Percentiles rank a stretch among this genome's conserved stretches.
phyloP scores from a whole-genome alignment of 1,140 invertebrate species.

The Pogonus chalceus region DNA sequence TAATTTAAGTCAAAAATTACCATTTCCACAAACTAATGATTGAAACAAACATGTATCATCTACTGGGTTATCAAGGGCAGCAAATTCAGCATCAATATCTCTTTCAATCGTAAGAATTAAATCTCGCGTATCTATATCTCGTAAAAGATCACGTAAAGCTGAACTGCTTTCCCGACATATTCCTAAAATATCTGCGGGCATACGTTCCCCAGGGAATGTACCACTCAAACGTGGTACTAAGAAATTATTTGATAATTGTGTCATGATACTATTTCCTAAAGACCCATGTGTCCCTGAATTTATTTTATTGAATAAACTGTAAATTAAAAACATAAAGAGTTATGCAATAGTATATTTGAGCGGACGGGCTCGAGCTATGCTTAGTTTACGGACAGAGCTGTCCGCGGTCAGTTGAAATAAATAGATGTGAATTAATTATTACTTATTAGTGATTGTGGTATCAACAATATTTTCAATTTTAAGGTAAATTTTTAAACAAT shows the following conservation, averaged over 20 bases:
- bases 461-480: no score
- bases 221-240: conserved; percentile 16
- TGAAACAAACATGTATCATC: conserved; percentile 24
- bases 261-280: conserved; percentile 19
- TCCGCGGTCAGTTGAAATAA: no score
- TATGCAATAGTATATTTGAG: no score
- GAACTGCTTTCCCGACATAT: conserved; percentile 18
- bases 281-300: neutral
- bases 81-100: conserved; percentile 21
- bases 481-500: no score
- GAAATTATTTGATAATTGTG: conserved; percentile 18
- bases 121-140: conserved; percentile 18
- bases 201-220: conserved; percentile 20
- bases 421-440: no score
- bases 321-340: neutral
- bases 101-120: conserved; percentile 22
- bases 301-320: neutral
- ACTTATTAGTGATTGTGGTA: no score
- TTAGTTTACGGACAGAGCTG: no score
- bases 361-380: no score
- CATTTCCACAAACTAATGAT: no score
- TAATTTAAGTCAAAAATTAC: no score
- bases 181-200: conserved; percentile 18
- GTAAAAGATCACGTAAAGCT: conserved; percentile 17
- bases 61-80: conserved; percentile 19